A percentile compares a stretch with the other conserved stretches of the same genome.
phyloP scores from a whole-genome alignment of 2,797 vertebrate species.

The Arrhamphus sclerolepis region DNA sequence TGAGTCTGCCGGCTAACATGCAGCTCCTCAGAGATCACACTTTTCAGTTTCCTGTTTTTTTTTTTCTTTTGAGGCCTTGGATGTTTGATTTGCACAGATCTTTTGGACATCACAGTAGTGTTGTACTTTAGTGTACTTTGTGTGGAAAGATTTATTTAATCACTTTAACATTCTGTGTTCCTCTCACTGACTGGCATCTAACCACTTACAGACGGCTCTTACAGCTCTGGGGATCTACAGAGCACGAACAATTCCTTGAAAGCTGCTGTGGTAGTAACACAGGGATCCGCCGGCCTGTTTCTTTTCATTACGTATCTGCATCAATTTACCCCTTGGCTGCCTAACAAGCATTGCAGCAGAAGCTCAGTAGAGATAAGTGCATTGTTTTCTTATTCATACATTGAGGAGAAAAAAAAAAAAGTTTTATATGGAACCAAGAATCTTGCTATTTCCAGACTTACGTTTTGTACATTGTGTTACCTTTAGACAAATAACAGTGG shows the following conservation, averaged over 20 bases:
- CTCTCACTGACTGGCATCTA: conserved; percentile 56
- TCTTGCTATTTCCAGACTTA: conserved; percentile 83
- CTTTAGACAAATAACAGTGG: conserved; percentile 79
- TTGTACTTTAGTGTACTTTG: conserved; percentile 76
- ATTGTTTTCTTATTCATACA: conserved; percentile 82
- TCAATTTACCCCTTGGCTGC: conserved; percentile 78
- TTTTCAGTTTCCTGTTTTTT: conserved; percentile 43
- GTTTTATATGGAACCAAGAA: conserved; percentile 82
- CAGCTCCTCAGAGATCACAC: conserved; percentile 44
- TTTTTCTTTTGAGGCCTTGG: conserved; percentile 41
- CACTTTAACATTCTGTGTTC: conserved; percentile 55
- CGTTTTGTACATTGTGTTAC: conserved; percentile 87
- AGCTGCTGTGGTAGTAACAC: conserved; percentile 66
- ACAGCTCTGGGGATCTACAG: conserved; percentile 52
- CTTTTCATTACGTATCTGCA: conserved; percentile 75
- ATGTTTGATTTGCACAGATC: conserved; percentile 51
- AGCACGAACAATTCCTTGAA: conserved; percentile 67
- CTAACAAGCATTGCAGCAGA: conserved; percentile 74
- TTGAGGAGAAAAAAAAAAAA: conserved; percentile 41
- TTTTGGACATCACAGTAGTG: conserved; percentile 68
- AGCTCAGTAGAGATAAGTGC: conserved; percentile 81
- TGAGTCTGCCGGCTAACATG: conserved; percentile 58
- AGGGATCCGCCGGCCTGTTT: conserved; percentile 70
- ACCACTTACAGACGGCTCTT: conserved; percentile 56
- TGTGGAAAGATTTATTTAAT: conserved; percentile 70